These are phyloP conservation scores for Prunella strophiata DNA, from an alignment of 2,797 vertebrate genomes.

Conservation along the genomic window DNA sequence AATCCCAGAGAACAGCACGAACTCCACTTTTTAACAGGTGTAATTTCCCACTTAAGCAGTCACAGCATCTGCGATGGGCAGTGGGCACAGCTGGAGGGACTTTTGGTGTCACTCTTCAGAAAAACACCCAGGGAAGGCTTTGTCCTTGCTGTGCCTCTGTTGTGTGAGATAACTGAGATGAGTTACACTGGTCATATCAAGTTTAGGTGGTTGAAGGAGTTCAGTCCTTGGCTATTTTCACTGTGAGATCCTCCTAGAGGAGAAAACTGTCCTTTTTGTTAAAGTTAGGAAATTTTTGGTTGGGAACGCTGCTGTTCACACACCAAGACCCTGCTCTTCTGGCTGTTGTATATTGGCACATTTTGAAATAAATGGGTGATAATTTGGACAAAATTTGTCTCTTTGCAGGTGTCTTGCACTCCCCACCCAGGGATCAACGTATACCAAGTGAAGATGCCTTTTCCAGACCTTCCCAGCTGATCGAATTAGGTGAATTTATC, in stretches of 20 bases:
- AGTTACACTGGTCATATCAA: background rate
- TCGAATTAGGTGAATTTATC: fast-evolving
- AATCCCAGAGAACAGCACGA: background rate
- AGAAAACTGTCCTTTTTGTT: background rate
- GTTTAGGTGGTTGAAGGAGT: background rate
- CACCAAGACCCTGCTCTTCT: background rate
- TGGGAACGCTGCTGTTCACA: background rate
- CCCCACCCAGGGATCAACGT: fast-evolving
- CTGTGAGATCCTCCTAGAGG: background rate
- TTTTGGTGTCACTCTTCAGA: background rate
- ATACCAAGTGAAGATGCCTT: fast-evolving
- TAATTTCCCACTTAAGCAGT: background rate
- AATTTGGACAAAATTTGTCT: background rate
- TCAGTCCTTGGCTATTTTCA: background rate
- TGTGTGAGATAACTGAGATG: background rate
- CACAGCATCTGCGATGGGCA: fast-evolving
- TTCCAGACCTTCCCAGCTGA: background rate
- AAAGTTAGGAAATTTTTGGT: background rate
- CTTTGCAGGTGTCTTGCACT: background rate
- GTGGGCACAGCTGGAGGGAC: background rate
- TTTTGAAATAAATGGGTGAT: background rate
- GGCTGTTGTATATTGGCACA: background rate
- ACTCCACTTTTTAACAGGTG: background rate
- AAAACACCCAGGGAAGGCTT: background rate
- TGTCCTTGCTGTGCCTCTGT: fast-evolving